Conservation (phyloP, 2,113 vertebrate species). For the Siniperca knerii region DNA sequence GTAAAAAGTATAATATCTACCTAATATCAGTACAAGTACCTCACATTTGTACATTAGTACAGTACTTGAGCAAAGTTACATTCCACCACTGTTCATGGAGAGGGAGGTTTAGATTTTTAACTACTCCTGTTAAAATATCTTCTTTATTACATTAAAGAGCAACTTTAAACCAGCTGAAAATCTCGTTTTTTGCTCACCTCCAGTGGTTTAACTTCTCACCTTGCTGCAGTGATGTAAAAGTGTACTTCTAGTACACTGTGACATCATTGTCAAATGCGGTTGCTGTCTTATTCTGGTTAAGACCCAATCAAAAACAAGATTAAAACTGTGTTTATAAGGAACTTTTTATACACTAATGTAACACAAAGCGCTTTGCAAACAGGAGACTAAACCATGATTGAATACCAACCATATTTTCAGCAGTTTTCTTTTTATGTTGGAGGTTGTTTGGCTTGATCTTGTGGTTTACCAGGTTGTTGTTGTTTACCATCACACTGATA, state of each 20-base stretch:
- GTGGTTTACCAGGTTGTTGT: slow-evolving; percentile 13
- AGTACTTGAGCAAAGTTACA: background rate
- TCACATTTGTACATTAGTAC: too few relatives aligned
- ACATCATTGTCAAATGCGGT: background rate
- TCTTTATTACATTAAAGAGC: background rate
- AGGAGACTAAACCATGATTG: background rate
- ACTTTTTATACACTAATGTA: background rate
- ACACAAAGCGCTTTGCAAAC: background rate
- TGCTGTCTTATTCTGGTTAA: background rate
- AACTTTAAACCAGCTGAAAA: background rate
- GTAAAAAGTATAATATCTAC: too few relatives aligned
- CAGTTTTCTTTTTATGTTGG: background rate
- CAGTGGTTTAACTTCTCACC: background rate
- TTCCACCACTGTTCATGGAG: background rate
- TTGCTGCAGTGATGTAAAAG: background rate
- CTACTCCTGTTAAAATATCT: background rate
- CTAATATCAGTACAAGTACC: background rate
- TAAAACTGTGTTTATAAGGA: background rate
- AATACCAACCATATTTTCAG: background rate
- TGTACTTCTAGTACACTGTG: background rate
- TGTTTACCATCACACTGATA: slow-evolving; percentile 24
- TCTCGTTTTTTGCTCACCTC: background rate
- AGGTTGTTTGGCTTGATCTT: background rate
- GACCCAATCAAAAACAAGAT: background rate
- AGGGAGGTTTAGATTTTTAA: background rate